Conservation (phyloP, 2,888 invertebrate genomes). For the Cyclophora albipunctata region DNA sequence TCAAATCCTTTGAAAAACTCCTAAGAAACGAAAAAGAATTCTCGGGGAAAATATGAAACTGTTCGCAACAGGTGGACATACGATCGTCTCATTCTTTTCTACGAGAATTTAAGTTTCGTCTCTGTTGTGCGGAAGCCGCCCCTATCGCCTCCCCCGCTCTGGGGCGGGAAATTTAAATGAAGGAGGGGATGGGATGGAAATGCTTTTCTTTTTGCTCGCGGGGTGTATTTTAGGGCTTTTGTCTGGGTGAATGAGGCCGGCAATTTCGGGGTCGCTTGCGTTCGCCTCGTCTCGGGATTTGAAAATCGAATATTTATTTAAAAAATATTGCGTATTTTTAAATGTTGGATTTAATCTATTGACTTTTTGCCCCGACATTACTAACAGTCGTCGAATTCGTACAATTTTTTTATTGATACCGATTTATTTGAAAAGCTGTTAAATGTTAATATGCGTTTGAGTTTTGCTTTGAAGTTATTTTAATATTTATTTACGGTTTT, state of each 20-base stretch:
- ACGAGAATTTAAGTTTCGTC: constrained; percentile 61
- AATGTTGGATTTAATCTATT: constrained; percentile 6
- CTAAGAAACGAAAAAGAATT: constrained; percentile 65
- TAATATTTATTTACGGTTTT: background rate
- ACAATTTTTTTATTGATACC: background rate
- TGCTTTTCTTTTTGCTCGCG: constrained; percentile 72
- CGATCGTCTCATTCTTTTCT: constrained; percentile 73
- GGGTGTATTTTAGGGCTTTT: constrained; percentile 72
- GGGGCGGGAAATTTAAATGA: constrained; percentile 72
- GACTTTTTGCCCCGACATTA: background rate
- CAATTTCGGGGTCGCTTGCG: constrained; percentile 73
- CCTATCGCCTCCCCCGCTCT: constrained; percentile 68
- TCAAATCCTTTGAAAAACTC: constrained; percentile 56
- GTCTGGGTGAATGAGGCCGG: constrained; percentile 73
- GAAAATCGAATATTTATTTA: constrained; percentile 43
- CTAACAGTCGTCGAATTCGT: background rate
- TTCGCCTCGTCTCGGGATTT: constrained; percentile 57
- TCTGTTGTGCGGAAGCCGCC: constrained; percentile 69
- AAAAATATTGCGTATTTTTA: constrained; percentile 17
- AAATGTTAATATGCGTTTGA: background rate
- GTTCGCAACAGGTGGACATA: constrained; percentile 72
- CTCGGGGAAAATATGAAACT: constrained; percentile 66
- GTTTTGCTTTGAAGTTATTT: background rate
- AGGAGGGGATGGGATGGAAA: constrained; percentile 69
- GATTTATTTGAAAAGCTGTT: background rate